These are phyloP conservation scores for Ooceraea biroi DNA, from an alignment of 1,140 invertebrate genomes.

Conservation along the genomic window DNA sequence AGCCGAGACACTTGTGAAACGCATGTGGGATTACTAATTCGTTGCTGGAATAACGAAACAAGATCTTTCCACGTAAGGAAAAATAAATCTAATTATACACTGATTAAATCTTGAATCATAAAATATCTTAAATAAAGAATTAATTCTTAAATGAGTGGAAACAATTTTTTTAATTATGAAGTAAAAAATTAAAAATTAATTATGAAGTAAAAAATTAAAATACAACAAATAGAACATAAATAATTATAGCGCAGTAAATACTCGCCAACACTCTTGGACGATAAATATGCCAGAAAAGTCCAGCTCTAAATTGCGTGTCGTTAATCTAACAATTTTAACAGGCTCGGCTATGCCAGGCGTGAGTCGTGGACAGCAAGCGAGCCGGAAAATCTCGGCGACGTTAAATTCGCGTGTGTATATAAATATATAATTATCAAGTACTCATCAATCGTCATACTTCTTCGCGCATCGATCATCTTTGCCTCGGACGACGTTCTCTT, in stretches of 20 bases:
- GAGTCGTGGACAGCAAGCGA: not conserved
- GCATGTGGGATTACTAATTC: not conserved
- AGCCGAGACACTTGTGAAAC: constrained; percentile 29
- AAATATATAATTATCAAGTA: not conserved
- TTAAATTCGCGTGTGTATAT: not conserved
- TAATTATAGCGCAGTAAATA: not conserved
- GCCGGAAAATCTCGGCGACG: not conserved
- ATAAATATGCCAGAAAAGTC: too few relatives aligned
- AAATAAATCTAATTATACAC: constrained; percentile 3
- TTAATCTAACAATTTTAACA: not conserved
- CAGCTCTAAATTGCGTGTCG: not conserved
- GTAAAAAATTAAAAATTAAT: not conserved
- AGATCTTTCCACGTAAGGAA: not conserved
- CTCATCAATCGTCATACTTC: not conserved
- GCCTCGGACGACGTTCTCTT: not conserved
- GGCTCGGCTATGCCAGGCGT: not conserved
- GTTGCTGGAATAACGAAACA: not conserved
- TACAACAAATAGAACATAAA: not conserved
- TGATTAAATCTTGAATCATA: constrained; percentile 1
- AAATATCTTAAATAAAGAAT: not conserved
- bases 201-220: not conserved
- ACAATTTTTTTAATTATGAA: too few relatives aligned
- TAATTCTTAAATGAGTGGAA: not conserved
- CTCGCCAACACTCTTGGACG: too few relatives aligned
- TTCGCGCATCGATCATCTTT: not conserved